Base-by-base conservation (phyloP, 2,797 vertebrate genomes). In the Parauchenoglanis punctatus region DNA sequence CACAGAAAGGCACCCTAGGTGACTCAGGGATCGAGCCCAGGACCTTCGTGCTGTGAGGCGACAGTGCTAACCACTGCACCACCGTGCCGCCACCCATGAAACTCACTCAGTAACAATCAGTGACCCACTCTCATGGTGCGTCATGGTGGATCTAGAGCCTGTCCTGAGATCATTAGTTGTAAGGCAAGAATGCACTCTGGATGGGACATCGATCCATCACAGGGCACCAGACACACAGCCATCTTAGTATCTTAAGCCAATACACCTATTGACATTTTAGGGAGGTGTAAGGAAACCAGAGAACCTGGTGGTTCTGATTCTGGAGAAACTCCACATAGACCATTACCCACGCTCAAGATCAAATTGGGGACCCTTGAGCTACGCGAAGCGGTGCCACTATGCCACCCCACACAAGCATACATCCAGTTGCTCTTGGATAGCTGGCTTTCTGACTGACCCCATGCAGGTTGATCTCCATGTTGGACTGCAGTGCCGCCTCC, bases 401-500 rank as follows among this genome's bases (percentile, higher is more conserved):
- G 8, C 20, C 40, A 12, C 20, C 1, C 18, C 35, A 70, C 7
- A 2, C 12, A 13, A 68, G 28, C 6, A 7, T 70, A 17, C 31
- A 17, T 68, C 8, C 20, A 10, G 35, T 40, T 44, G 17, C 67
- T 40, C 3, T 72, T 28, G 40, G 40, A 49, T 65, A 49, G 4
- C 52, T 8, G 13, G 82, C 12, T 15, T 84, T 84, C 68, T 90
- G 92, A 0, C 84, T 92, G 84, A 93, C 91, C 17, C 92, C 92
- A 86, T 92, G 92, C 2, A 88, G 89, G 84, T 91, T 77, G 67
- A 90, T 85, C 84, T 76, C 35, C 0, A 90, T 92, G 0, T 90
- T 89, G 0, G 95, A 90, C 20, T 88, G 90, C 0, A 95, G 73
- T 7, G 92, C 78, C 0, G 93, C 92, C 72, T 95, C 94, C 90